phyloP scores from a whole-genome alignment of 2,113 vertebrate genomes.

The Passer montanus region DNA sequence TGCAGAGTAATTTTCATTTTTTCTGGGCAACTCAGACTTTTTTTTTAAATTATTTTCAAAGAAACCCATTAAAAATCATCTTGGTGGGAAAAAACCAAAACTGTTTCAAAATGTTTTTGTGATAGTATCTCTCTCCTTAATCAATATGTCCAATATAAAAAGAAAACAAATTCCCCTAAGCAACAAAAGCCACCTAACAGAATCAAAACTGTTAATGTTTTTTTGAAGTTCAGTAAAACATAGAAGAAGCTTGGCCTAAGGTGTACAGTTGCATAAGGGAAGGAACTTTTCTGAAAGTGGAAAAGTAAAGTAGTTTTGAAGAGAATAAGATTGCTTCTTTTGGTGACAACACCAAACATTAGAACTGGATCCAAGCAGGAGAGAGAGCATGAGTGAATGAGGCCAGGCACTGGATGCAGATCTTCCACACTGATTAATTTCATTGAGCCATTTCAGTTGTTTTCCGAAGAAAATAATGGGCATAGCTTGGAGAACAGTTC shows the following conservation, averaged over 20 bases:
- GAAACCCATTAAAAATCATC: neutral
- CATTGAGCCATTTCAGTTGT: neutral
- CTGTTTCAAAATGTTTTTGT: neutral
- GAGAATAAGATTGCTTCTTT: neutral
- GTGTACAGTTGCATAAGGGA: neutral
- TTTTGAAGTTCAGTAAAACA: neutral
- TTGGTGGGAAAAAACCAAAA: neutral
- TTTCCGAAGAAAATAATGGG: neutral
- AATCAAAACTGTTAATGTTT: neutral
- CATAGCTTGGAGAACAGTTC: neutral
- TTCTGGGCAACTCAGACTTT: neutral
- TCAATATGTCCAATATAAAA: neutral
- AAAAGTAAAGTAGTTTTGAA: neutral
- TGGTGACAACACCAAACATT: neutral
- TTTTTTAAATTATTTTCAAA: neutral
- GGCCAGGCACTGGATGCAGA: neutral
- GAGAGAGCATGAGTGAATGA: neutral
- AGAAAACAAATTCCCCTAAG: neutral
- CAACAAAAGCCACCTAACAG: accelerated
- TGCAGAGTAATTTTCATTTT: neutral
- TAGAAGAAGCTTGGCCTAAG: neutral
- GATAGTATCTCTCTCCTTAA: neutral
- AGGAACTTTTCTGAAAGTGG: neutral
- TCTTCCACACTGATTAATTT: neutral
- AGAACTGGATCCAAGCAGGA: neutral